phyloP scores from a whole-genome alignment of 1,140 invertebrate genomes.

The Drosophila lacertosa region DNA sequence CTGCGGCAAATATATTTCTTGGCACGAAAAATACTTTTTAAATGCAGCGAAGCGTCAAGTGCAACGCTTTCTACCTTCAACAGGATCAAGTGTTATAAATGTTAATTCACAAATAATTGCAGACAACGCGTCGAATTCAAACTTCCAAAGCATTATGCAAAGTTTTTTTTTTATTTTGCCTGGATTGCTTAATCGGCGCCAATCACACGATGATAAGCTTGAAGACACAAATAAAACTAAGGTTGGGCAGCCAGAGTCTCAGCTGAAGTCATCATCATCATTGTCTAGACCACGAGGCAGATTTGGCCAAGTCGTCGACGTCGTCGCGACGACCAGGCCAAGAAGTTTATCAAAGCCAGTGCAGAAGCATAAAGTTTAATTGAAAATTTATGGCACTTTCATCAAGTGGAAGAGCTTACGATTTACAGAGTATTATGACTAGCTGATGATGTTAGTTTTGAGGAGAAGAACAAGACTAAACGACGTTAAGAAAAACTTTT shows the following conservation, averaged over 20 bases:
- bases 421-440: conserved; percentile 13
- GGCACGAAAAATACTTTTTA: conserved; percentile 75
- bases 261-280: conserved; percentile 5
- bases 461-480: background rate
- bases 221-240: conserved; percentile 26
- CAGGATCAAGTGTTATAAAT: conserved; percentile 83
- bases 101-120: conserved; percentile 83
- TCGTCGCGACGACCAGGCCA: conserved; percentile 29
- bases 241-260: conserved; percentile 29
- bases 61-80: conserved; percentile 56
- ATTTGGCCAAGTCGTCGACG: background rate
- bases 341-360: conserved; percentile 32
- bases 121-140: conserved; percentile 28
- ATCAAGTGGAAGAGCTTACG: conserved; percentile 30
- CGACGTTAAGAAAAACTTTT: too few relatives aligned
- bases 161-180: conserved; percentile 14
- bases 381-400: conserved; percentile 82
- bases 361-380: conserved; percentile 61
- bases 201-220: conserved; percentile 55
- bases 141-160: conserved; percentile 25
- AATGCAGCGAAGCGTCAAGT: conserved; percentile 74
- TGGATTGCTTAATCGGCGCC: conserved; percentile 75
- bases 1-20: conserved; percentile 40
- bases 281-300: conserved; percentile 35
- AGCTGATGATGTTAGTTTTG: background rate